Conservation (phyloP, 2,888 invertebrate species). For the Caenorhabditis virilis region DNA sequence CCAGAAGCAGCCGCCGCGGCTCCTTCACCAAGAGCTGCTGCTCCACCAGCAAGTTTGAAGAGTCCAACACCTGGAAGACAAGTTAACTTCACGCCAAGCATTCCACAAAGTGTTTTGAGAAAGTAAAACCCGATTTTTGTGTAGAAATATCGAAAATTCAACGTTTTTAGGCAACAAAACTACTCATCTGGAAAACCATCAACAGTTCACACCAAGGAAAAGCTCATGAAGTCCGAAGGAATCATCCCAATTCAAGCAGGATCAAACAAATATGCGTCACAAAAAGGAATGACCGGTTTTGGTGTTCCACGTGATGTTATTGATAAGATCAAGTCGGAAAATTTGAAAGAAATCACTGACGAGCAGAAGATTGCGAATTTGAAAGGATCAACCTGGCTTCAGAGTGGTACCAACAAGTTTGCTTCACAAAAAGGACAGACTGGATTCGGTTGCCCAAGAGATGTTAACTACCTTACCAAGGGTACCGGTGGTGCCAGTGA, state of each 20-base stretch:
- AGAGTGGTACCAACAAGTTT: constrained; percentile 69
- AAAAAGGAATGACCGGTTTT: constrained; percentile 68
- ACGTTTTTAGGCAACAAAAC: constrained; percentile 54
- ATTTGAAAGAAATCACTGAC: constrained; percentile 65
- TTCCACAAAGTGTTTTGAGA: constrained; percentile 47
- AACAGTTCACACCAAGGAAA: constrained; percentile 63
- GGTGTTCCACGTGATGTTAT: constrained; percentile 68
- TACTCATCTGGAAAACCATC: constrained; percentile 67
- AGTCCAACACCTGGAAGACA: constrained; percentile 55
- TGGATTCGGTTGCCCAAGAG: constrained; percentile 65
- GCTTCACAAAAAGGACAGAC: constrained; percentile 68
- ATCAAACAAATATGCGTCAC: constrained; percentile 68
- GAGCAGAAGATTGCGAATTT: constrained; percentile 66
- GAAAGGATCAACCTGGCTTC: constrained; percentile 66
- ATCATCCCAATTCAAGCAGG: constrained; percentile 69
- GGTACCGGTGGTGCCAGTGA: constrained; percentile 67
- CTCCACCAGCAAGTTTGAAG: constrained; percentile 53
- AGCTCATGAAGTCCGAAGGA: constrained; percentile 65
- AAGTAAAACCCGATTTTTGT: constrained; percentile 21
- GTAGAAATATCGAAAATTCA: not conserved
- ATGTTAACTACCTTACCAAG: constrained; percentile 68
- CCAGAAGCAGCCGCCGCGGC: constrained; percentile 46
- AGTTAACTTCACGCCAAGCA: constrained; percentile 38
- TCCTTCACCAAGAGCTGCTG: constrained; percentile 39
- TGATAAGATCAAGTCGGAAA: constrained; percentile 67